These are phyloP conservation scores for Pangasius djambal DNA, from an alignment of 2,797 vertebrate genomes.

Conservation along the genomic window DNA sequence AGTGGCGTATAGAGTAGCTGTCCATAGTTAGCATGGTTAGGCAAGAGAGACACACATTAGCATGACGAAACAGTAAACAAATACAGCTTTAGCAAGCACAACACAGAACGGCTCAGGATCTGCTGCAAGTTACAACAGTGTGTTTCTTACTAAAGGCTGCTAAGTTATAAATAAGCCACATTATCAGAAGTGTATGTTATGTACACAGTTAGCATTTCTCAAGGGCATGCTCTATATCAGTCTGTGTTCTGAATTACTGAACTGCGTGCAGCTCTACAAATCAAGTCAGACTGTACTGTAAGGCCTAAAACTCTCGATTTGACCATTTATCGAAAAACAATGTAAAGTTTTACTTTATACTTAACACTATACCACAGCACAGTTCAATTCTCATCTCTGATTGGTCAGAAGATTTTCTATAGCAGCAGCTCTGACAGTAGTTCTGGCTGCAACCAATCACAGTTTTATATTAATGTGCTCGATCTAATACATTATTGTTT, in stretches of 20 bases:
- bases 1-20: constrained; percentile 95
- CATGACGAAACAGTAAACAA: constrained; percentile 39
- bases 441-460: neutral
- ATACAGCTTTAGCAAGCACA: constrained; percentile 21
- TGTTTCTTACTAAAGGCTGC: neutral
- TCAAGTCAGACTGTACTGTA: neutral
- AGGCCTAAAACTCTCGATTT: no score
- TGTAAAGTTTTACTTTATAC: neutral
- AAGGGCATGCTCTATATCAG: neutral
- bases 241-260: neutral
- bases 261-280: neutral
- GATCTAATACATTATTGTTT: neutral
- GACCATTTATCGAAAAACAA: neutral
- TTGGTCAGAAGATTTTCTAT: neutral
- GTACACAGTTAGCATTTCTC: constrained; percentile 10
- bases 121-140: neutral
- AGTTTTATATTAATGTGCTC: neutral
- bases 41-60: constrained; percentile 71
- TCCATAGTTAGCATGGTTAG: constrained; percentile 74
- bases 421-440: neutral
- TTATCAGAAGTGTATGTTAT: constrained; percentile 6
- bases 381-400: neutral
- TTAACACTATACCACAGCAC: neutral
- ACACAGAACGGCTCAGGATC: neutral
- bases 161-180: neutral